phyloP scores from a whole-genome alignment of 2,113 vertebrate species.

The Podarcis muralis region DNA sequence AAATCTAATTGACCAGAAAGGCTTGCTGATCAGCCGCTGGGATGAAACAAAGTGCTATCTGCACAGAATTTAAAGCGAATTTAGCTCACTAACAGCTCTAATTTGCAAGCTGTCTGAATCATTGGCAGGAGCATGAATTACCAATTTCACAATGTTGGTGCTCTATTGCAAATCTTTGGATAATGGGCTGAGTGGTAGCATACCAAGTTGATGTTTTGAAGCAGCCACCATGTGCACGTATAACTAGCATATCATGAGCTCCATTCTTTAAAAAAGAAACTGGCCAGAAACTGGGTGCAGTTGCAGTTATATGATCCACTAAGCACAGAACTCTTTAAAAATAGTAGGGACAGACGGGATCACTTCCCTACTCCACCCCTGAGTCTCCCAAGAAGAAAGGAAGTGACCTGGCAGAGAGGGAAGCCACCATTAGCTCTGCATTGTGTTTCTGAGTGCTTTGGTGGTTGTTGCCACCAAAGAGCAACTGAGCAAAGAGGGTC shows the following conservation, averaged over 20 bases:
- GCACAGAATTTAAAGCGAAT: slow-evolving; percentile 5
- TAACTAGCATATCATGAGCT: background rate
- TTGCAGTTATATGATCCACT: background rate
- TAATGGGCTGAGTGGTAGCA: background rate
- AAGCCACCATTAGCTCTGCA: too few relatives aligned
- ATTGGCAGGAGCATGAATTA: background rate
- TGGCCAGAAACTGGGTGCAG: background rate
- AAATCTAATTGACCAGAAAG: slow-evolving; percentile 7
- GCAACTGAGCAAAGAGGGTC: too few relatives aligned
- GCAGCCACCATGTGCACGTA: too few relatives aligned
- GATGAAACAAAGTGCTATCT: slow-evolving; percentile 2
- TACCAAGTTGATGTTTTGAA: background rate
- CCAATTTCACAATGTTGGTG: background rate
- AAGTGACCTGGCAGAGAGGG: background rate
- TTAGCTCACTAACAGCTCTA: background rate
- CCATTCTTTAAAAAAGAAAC: background rate
- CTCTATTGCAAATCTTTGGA: background rate
- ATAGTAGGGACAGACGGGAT: background rate
- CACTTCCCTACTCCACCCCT: background rate
- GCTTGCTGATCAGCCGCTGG: background rate
- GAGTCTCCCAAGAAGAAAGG: background rate
- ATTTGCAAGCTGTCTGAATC: background rate
- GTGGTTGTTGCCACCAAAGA: background rate
- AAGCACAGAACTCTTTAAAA: background rate
- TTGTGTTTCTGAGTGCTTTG: background rate